Conservation (phyloP, 2,888 invertebrate genomes). For the Drosophila nr. perissopoda region DNA sequence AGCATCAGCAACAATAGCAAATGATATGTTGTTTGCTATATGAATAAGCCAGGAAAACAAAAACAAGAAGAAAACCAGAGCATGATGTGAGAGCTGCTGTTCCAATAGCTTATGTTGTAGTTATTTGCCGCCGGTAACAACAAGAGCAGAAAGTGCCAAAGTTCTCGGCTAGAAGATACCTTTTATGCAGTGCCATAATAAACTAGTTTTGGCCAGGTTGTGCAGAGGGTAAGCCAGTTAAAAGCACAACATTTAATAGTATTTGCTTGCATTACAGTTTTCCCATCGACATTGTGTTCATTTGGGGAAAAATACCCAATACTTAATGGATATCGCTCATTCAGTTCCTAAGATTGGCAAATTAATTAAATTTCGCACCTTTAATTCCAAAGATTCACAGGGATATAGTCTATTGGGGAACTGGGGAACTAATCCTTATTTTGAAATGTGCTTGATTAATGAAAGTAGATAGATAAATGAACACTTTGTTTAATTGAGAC, state of each 20-base stretch:
- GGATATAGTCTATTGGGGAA: neutral
- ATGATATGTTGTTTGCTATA: conserved; percentile 65
- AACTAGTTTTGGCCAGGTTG: neutral
- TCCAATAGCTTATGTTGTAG: conserved; percentile 72
- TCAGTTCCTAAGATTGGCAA: neutral
- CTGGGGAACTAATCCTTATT: neutral
- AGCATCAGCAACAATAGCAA: conserved; percentile 36
- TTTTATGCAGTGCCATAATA: neutral
- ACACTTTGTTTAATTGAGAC: neutral
- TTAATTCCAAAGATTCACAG: neutral
- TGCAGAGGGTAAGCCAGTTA: neutral
- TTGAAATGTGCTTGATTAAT: neutral
- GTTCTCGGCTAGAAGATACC: neutral
- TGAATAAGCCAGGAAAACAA: conserved; percentile 52
- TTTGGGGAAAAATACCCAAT: neutral
- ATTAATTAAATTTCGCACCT: neutral
- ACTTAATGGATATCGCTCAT: neutral
- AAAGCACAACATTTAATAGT: neutral
- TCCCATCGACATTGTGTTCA: neutral
- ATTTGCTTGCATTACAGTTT: neutral
- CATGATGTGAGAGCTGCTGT: conserved; percentile 46
- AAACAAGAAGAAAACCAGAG: conserved; percentile 7
- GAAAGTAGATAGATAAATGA: neutral
- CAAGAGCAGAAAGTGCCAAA: conserved; percentile 1
- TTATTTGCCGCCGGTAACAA: conserved; percentile 65